phyloP scores from a whole-genome alignment of 1,140 invertebrate species.

The Zaprionus kolodkinae region DNA sequence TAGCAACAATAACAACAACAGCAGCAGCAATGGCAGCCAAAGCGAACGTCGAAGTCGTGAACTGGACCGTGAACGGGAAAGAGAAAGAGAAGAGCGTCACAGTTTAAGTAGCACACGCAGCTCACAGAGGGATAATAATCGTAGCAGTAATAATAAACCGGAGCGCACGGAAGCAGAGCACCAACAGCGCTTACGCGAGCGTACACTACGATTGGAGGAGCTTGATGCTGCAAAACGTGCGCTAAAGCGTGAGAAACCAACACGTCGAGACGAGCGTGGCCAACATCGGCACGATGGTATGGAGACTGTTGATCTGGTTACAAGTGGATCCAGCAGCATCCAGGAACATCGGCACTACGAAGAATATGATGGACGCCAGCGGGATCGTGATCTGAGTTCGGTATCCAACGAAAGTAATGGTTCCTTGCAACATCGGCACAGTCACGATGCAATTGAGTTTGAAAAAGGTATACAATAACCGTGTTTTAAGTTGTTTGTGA shows the following conservation, averaged over 20 bases:
- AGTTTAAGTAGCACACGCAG: slow-evolving; percentile 48
- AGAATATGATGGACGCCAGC: slow-evolving; percentile 74
- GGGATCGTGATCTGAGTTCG: slow-evolving; percentile 82
- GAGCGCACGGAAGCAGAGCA: slow-evolving; percentile 58
- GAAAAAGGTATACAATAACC: slow-evolving; percentile 84
- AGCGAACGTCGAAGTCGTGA: slow-evolving; percentile 54
- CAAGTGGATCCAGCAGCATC: slow-evolving; percentile 26
- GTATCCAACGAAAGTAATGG: slow-evolving; percentile 84
- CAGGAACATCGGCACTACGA: slow-evolving; percentile 72
- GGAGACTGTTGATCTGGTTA: slow-evolving; percentile 64
- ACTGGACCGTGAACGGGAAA: slow-evolving; percentile 42
- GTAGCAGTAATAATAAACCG: slow-evolving; percentile 36
- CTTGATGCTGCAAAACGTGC: slow-evolving; percentile 44
- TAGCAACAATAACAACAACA: slow-evolving; percentile 36
- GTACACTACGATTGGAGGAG: slow-evolving; percentile 54
- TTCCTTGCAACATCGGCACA: slow-evolving; percentile 82
- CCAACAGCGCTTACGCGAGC: slow-evolving; percentile 61
- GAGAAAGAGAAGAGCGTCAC: slow-evolving; percentile 54
- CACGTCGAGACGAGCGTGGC: slow-evolving; percentile 61
- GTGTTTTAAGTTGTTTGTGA: neutral
- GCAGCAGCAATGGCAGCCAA: slow-evolving; percentile 50
- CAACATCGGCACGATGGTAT: slow-evolving; percentile 59
- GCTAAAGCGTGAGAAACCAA: slow-evolving; percentile 58
- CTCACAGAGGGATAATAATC: slow-evolving; percentile 49
- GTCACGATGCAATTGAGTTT: slow-evolving; percentile 85